Conservation (phyloP, 1,140 invertebrate species). For the Elysia chlorotica region DNA sequence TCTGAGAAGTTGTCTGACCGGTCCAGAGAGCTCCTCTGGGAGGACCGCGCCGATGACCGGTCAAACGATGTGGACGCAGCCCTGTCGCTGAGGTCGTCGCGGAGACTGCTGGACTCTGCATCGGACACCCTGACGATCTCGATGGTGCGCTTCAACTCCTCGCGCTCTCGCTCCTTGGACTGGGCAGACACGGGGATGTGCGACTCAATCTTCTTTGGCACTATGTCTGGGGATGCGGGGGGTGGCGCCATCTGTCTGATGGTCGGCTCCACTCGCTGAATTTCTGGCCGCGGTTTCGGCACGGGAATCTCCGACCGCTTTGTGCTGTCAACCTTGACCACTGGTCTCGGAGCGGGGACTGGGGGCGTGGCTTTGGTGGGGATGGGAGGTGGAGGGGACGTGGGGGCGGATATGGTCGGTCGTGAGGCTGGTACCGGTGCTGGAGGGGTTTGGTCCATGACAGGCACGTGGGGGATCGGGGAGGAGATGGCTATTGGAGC, state of each 20-base stretch:
- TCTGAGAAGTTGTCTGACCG: constrained; percentile 17
- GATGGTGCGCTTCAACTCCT: constrained; percentile 31
- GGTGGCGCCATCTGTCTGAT: constrained; percentile 13
- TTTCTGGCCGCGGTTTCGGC: constrained; percentile 46
- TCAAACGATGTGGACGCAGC: constrained; percentile 19
- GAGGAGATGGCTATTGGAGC: neutral
- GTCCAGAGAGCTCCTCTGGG: constrained; percentile 11
- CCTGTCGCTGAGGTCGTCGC: neutral
- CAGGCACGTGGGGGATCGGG: neutral
- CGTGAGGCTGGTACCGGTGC: constrained; percentile 6
- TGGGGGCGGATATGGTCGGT: constrained; percentile 18
- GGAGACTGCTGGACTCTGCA: neutral
- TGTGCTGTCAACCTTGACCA: constrained; percentile 13
- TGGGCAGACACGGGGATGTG: constrained; percentile 16
- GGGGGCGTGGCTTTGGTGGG: constrained; percentile 13
- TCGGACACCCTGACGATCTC: constrained; percentile 29
- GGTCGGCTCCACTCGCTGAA: constrained; percentile 48
- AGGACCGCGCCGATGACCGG: constrained; percentile 5
- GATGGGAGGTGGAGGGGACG: constrained; percentile 16
- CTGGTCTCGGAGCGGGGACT: constrained; percentile 29
- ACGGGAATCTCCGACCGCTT: constrained; percentile 42
- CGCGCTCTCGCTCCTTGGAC: constrained; percentile 17
- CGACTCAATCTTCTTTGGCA: constrained; percentile 19
- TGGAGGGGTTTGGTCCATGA: neutral
- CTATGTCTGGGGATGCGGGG: constrained; percentile 15